These are phyloP conservation scores for Eucriotettix oculatus DNA, from an alignment of 2,888 invertebrate genomes.

Conservation along the genomic window DNA sequence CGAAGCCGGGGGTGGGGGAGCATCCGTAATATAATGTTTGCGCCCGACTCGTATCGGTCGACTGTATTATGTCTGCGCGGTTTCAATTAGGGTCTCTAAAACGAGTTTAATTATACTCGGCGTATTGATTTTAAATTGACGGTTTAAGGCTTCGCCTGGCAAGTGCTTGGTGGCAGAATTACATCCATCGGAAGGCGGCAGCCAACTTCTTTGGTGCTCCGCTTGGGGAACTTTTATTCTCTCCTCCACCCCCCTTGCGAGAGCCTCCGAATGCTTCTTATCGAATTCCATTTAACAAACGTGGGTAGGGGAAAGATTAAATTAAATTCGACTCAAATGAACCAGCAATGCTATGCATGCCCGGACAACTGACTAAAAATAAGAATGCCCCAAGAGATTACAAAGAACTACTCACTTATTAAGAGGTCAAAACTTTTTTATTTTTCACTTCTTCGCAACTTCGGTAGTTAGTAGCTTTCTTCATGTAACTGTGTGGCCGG, in stretches of 20 bases:
- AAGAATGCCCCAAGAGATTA: no score
- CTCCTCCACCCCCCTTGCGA: neutral
- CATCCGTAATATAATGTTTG: neutral
- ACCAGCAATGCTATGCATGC: neutral
- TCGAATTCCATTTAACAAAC: slow-evolving; percentile 1
- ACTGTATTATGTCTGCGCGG: slow-evolving; percentile 3
- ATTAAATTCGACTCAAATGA: neutral
- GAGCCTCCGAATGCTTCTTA: neutral
- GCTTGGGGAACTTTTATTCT: neutral
- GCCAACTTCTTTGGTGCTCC: neutral
- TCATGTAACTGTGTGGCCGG: no score
- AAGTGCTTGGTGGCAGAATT: neutral
- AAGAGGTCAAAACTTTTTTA: no score
- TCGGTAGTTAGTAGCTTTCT: no score
- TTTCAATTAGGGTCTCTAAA: slow-evolving; percentile 7
- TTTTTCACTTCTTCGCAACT: no score
- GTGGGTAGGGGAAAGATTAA: slow-evolving; percentile 1
- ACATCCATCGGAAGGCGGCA: neutral
- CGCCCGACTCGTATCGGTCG: neutral
- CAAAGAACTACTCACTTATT: no score
- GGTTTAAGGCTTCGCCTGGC: neutral
- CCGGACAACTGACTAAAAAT: no score
- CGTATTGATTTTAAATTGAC: slow-evolving; percentile 6
- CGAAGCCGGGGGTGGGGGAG: neutral
- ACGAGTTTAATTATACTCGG: slow-evolving; percentile 7